phyloP scores from a whole-genome alignment of 2,888 invertebrate species.

The Eumacrocentrus americanus region DNA sequence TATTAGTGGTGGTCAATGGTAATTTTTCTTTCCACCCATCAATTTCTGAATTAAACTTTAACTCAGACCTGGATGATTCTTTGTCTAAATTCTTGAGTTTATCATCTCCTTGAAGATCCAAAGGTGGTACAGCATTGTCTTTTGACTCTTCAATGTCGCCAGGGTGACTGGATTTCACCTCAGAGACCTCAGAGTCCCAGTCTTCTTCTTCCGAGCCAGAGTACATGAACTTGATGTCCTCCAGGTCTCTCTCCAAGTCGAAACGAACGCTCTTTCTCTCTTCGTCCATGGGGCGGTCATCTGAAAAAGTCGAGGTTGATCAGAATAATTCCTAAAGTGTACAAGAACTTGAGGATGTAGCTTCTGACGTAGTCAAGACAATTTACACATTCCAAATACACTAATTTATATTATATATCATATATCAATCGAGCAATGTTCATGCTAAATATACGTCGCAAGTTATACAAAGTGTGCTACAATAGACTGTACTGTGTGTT shows the following conservation, averaged over 20 bases:
- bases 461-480: too few species aligned
- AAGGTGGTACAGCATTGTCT: slow-evolving; percentile 1
- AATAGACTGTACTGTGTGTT: too few species aligned
- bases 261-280: slow-evolving; percentile 79
- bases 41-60: background rate
- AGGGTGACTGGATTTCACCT: slow-evolving; percentile 12
- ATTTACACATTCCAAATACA: background rate
- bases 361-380: too few species aligned
- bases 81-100: background rate
- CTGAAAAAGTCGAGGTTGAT: slow-evolving; percentile 39
- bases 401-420: too few species aligned
- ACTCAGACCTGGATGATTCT: background rate
- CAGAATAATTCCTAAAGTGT: background rate
- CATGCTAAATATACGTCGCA: too few species aligned
- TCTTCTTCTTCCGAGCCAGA: slow-evolving; percentile 52
- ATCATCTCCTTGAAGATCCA: slow-evolving; percentile 17
- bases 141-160: slow-evolving; percentile 3
- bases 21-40: slow-evolving; percentile 1
- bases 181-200: slow-evolving; percentile 31
- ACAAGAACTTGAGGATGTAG: background rate
- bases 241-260: slow-evolving; percentile 63
- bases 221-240: slow-evolving; percentile 59
- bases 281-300: slow-evolving; percentile 67
- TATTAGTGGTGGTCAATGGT: slow-evolving; percentile 22
- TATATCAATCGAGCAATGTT: too few species aligned